Base-by-base conservation (phyloP, 2,888 invertebrate species). In the Drosophila eohydei region DNA sequence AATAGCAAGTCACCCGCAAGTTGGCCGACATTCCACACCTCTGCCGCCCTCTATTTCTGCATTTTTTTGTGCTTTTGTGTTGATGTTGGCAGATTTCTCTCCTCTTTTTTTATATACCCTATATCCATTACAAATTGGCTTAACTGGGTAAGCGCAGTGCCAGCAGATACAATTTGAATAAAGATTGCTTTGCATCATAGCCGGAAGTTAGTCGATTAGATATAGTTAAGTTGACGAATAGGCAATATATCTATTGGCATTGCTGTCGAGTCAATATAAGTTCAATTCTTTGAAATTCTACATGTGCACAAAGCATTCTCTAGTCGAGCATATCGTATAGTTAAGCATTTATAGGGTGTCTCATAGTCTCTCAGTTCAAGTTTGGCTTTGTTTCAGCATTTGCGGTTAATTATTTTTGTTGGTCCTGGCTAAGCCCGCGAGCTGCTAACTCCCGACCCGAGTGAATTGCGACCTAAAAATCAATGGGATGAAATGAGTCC, bases 361-460 rank as follows among this genome's bases (percentile, higher is more conserved):
- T 40, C 2, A 2, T 12, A 28, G 54, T 30, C 54, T 38, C 7
- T 16, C 14, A 34, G 9, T 4, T 2, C 9, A 8, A 44, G 28
- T 16, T 40, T 56, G n/a, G 28, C 46, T 78, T 51, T 74, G 68
- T 66, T 78, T 41, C 40, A 67, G 59, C 68, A 71, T 81, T 81
- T 83, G 81, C 75, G 81, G 81, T 78, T 81, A 81, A 81, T 81
- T 82, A 78, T 81, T 82, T 81, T 73, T 83, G 48, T 73, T 66
- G 61, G 67, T 55, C 14, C 36, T 50, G 54, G 9, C 68, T 61
- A 57, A 65, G 68, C 74, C 67, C 60, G 60, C 40, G 55, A 58
- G 44, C 58, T 54, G 46, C 52, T 55, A 52, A 56, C 48, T 44
- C 38, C 54, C 50, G 30, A 36, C 43, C 60, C 41, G 34, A 30